These are phyloP conservation scores for Malurus alboscapulatus DNA, from an alignment of 2,113 vertebrate species.

Conservation along the genomic window DNA sequence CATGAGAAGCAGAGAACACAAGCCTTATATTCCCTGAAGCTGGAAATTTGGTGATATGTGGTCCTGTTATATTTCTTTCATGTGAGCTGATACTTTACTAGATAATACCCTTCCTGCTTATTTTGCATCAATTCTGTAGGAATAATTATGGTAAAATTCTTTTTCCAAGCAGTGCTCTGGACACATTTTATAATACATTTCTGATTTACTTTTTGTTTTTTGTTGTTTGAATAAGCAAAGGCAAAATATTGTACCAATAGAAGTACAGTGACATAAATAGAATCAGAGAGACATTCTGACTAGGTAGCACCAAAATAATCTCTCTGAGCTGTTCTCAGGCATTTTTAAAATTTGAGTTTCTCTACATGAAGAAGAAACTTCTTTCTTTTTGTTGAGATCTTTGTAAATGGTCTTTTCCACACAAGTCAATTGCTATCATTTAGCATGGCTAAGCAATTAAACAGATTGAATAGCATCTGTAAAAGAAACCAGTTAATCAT, in stretches of 20 bases:
- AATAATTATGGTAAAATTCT: not conserved
- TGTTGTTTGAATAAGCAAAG: not conserved
- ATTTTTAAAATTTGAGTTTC: not conserved
- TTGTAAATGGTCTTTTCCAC: not conserved
- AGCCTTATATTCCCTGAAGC: not conserved
- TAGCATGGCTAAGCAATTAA: not conserved
- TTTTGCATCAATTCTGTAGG: not conserved
- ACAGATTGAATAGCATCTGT: not conserved
- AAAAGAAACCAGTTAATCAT: not conserved
- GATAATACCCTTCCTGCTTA: not conserved
- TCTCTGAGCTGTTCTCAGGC: not conserved
- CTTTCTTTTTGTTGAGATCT: not conserved
- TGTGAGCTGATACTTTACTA: not conserved
- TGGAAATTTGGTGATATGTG: not conserved
- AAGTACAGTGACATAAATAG: not conserved
- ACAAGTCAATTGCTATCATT: not conserved
- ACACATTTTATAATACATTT: not conserved
- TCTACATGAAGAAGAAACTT: not conserved
- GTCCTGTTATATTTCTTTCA: not conserved
- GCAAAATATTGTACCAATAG: not conserved
- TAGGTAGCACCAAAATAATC: not conserved
- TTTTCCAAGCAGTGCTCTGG: not conserved
- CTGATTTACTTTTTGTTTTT: not conserved
- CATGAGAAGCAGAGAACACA: not conserved
- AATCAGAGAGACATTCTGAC: not conserved